Evolutionary conservation across 2,888 invertebrate genomes (phyloP).

Genomic region (Drosophila antonietae): DNA sequence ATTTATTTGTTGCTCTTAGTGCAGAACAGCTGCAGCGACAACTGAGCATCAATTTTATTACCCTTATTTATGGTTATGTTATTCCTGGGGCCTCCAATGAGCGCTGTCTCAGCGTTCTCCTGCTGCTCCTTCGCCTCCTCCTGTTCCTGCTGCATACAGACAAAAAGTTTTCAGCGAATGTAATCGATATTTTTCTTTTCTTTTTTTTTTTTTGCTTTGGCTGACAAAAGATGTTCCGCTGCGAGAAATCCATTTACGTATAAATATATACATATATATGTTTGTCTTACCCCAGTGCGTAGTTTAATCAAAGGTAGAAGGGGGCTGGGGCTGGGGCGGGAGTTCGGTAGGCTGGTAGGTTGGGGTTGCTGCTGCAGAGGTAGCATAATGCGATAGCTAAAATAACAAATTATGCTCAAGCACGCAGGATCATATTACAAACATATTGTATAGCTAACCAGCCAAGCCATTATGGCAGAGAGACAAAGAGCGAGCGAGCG

Average conservation of each 20-base stretch:
- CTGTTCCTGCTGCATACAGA: slow-evolving; percentile 31
- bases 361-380: slow-evolving; percentile 11
- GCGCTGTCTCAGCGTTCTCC: slow-evolving; percentile 3
- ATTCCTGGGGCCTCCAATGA: slow-evolving; percentile 37
- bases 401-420: slow-evolving; percentile 76
- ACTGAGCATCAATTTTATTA: slow-evolving; percentile 78
- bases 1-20: slow-evolving; percentile 65
- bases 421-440: slow-evolving; percentile 74
- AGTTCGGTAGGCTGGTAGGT: neutral
- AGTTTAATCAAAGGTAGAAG: slow-evolving; percentile 15
- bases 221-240: slow-evolving; percentile 57
- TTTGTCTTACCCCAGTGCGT: slow-evolving; percentile 14
- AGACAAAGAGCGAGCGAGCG: neutral
- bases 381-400: slow-evolving; percentile 62
- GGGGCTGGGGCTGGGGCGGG: neutral
- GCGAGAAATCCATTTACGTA: slow-evolving; percentile 25
- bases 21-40: slow-evolving; percentile 57
- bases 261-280: neutral
- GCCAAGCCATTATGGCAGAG: slow-evolving; percentile 1
- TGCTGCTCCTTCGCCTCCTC: slow-evolving; percentile 4
- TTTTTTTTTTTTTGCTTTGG: slow-evolving; percentile 38
- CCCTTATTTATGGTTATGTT: slow-evolving; percentile 78
- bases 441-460: slow-evolving; percentile 19
- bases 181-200: slow-evolving; percentile 71
- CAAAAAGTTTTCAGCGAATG: slow-evolving; percentile 71